Percentiles rank a stretch among this genome's conserved stretches.
phyloP scores from a whole-genome alignment of 2,888 invertebrate genomes.

The Acrocera orbiculus region DNA sequence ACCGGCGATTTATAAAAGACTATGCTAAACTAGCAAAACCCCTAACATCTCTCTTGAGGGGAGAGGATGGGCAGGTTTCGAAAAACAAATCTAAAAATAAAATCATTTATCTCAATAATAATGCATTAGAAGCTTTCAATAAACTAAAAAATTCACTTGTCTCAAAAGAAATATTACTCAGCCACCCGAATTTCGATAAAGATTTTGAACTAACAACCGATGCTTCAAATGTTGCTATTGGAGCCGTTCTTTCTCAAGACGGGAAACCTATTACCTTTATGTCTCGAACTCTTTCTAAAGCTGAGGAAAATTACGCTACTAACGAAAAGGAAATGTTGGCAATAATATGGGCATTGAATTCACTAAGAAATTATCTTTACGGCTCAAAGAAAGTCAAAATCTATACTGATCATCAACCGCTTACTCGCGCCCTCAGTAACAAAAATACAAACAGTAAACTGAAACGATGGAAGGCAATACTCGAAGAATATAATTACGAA shows the following conservation, averaged over 20 bases:
- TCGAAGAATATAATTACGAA: not conserved
- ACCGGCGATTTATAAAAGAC: constrained; percentile 12
- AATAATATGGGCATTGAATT: constrained; percentile 3
- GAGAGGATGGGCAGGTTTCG: constrained; percentile 8
- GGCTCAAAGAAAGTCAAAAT: not conserved
- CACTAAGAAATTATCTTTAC: not conserved
- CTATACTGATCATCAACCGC: not conserved
- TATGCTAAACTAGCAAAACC: constrained; percentile 14
- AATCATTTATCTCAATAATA: not conserved
- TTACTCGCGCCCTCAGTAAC: constrained; percentile 2
- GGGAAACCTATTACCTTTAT: not conserved
- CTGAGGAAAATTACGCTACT: constrained; percentile 1
- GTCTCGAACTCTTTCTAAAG: not conserved
- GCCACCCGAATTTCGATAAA: not conserved
- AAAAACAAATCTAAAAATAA: constrained; percentile 9
- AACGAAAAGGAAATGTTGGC: constrained; percentile 3
- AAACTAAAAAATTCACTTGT: not conserved
- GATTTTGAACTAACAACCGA: constrained; percentile 7
- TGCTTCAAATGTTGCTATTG: constrained; percentile 5
- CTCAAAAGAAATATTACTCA: not conserved
- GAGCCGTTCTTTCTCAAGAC: not conserved
- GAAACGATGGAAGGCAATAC: not conserved
- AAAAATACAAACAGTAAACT: not conserved
- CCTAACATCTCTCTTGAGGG: constrained; percentile 12
- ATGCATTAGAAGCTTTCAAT: not conserved